These are phyloP conservation scores for Vulpes ferrilata DNA, from an alignment of 2,113 vertebrate species.

Conservation along the genomic window DNA sequence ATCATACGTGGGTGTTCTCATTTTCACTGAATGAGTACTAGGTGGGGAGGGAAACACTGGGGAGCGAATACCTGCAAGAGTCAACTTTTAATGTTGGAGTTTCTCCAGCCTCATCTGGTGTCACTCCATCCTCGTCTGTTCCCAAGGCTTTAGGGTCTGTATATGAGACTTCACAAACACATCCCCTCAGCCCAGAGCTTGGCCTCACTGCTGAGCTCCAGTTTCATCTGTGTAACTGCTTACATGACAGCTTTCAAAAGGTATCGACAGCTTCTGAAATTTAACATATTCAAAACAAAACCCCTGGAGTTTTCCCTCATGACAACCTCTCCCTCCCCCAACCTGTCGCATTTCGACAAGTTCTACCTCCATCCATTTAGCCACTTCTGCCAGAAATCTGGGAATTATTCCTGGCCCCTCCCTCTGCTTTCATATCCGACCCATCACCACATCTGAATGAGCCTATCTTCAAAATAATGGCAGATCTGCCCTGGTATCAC, in stretches of 20 bases:
- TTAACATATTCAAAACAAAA: conserved; percentile 52
- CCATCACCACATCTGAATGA: neutral
- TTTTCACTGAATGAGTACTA: neutral
- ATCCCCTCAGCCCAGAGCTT: neutral
- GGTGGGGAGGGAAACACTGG: neutral
- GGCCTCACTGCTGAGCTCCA: conserved; percentile 15
- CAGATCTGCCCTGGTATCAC: neutral
- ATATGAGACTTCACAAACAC: neutral
- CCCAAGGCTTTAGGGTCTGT: neutral
- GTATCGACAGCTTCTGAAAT: neutral
- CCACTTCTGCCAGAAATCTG: conserved; percentile 17
- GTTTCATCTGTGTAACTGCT: neutral
- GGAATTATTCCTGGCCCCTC: neutral
- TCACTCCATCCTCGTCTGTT: neutral
- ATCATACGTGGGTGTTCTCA: neutral
- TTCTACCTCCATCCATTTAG: neutral
- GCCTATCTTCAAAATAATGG: conserved; percentile 22
- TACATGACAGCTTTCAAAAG: neutral
- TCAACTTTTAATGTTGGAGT: neutral
- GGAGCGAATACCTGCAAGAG: neutral
- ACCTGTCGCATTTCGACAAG: conserved; percentile 18
- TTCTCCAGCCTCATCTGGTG: neutral
- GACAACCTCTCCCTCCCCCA: neutral
- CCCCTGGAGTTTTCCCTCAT: neutral
- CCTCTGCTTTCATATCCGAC: neutral